These are phyloP conservation scores for Eucera pruinosa DNA, from an alignment of 2,888 invertebrate species.

Conservation along the genomic window DNA sequence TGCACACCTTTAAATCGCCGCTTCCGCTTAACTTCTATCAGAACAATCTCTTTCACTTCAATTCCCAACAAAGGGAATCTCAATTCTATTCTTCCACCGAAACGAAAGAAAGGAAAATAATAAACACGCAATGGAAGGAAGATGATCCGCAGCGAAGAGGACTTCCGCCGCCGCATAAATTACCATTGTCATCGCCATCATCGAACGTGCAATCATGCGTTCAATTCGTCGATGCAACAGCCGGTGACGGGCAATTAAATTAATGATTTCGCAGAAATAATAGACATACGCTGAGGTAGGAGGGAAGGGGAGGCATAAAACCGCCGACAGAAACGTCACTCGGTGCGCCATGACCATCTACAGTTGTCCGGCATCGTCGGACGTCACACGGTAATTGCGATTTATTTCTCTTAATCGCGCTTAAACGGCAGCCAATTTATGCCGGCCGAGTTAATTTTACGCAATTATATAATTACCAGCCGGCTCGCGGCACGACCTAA, in stretches of 20 bases:
- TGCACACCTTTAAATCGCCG: slow-evolving; percentile 4
- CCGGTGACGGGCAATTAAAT: slow-evolving; percentile 57
- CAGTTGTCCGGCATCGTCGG: slow-evolving; percentile 60
- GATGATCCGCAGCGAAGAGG: background rate
- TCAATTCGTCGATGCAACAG: slow-evolving; percentile 61
- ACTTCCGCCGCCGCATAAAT: slow-evolving; percentile 52
- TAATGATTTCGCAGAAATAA: slow-evolving; percentile 63
- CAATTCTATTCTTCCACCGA: background rate
- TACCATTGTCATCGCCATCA: slow-evolving; percentile 30
- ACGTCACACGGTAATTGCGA: slow-evolving; percentile 79
- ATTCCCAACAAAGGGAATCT: no score
- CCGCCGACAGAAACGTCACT: slow-evolving; percentile 47
- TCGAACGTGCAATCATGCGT: slow-evolving; percentile 44
- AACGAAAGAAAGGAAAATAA: background rate
- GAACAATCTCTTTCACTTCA: background rate
- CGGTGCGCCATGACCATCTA: slow-evolving; percentile 61
- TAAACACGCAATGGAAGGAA: background rate
- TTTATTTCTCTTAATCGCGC: slow-evolving; percentile 82
- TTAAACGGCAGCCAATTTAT: slow-evolving; percentile 82
- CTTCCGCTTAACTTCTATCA: slow-evolving; percentile 10
- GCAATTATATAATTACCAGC: slow-evolving; percentile 82
- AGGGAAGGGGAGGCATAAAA: slow-evolving; percentile 38
- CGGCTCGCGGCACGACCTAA: slow-evolving; percentile 71
- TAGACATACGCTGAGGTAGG: slow-evolving; percentile 19
- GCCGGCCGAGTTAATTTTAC: slow-evolving; percentile 81